Conservation (phyloP, 2,113 vertebrate species). For the Epinephelus moara region DNA sequence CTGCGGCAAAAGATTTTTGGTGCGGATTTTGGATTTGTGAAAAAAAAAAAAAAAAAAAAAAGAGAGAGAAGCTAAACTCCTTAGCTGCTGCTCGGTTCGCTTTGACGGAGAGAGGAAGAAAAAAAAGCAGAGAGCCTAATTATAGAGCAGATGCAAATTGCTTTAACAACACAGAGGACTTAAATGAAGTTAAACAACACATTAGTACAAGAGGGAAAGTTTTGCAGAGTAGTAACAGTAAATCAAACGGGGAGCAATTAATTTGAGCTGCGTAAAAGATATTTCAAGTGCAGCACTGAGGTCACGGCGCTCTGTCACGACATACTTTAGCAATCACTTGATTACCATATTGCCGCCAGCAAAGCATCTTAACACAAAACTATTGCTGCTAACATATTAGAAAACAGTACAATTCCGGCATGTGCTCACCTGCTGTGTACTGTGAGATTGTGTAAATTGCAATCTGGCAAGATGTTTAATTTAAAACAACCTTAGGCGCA, state of each 20-base stretch:
- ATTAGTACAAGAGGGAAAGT: slow-evolving; percentile 23
- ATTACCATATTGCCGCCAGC: slow-evolving; percentile 34
- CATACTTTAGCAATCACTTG: slow-evolving; percentile 26
- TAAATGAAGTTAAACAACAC: slow-evolving; percentile 43
- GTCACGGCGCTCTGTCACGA: slow-evolving; percentile 6
- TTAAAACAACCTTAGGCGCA: slow-evolving; percentile 35
- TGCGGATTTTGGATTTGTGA: slow-evolving; percentile 52
- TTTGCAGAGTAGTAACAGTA: slow-evolving; percentile 10
- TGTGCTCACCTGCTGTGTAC: neutral
- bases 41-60: slow-evolving; percentile 15
- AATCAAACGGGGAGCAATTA: slow-evolving; percentile 49
- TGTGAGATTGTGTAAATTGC: slow-evolving; percentile 21
- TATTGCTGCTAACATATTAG: neutral
- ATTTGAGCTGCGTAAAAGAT: slow-evolving; percentile 23
- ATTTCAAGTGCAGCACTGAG: slow-evolving; percentile 25
- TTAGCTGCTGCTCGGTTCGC: slow-evolving; percentile 34
- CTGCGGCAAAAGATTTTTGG: slow-evolving; percentile 51
- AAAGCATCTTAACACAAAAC: slow-evolving; percentile 27
- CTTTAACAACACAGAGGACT: slow-evolving; percentile 35
- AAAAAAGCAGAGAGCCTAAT: slow-evolving; percentile 36
- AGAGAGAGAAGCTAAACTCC: slow-evolving; percentile 24
- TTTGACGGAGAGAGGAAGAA: slow-evolving; percentile 9
- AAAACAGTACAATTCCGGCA: slow-evolving; percentile 22
- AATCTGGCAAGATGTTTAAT: slow-evolving; percentile 8
- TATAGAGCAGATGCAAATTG: slow-evolving; percentile 37